Evolutionary conservation across 2,888 invertebrate genomes (phyloP).

Genomic region (Saturnia japonica): DNA sequence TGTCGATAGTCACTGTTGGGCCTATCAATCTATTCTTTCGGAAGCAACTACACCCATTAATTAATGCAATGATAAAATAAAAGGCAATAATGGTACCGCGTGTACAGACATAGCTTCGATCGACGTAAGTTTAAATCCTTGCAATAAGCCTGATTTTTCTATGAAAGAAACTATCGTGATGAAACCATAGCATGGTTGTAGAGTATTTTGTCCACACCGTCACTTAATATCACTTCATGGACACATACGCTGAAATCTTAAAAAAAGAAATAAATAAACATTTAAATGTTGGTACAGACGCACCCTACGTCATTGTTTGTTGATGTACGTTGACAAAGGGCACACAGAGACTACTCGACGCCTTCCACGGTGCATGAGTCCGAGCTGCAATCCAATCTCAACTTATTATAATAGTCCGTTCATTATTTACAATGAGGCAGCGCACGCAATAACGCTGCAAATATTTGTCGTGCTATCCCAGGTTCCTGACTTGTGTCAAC

Average conservation of each 20-base stretch:
- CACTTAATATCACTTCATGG: not conserved
- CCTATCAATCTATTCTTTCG: too few relatives aligned
- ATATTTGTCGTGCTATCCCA: slow-evolving; percentile 4
- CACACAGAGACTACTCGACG: slow-evolving; percentile 19
- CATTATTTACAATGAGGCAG: slow-evolving; percentile 4
- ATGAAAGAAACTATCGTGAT: too few relatives aligned
- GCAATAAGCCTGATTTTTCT: too few relatives aligned
- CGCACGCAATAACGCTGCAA: slow-evolving; percentile 3
- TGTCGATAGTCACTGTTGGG: too few relatives aligned
- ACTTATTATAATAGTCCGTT: slow-evolving; percentile 8
- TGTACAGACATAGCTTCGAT: too few relatives aligned
- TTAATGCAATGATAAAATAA: too few relatives aligned
- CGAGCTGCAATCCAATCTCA: slow-evolving; percentile 2
- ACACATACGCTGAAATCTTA: not conserved
- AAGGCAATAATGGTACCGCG: too few relatives aligned
- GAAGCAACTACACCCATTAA: too few relatives aligned
- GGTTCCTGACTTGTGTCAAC: not conserved
- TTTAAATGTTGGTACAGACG: not conserved
- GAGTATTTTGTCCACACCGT: not conserved
- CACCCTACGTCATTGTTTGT: slow-evolving; percentile 7
- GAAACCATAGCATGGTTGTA: too few relatives aligned
- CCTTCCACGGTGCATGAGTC: slow-evolving; percentile 17
- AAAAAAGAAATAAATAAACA: too few relatives aligned
- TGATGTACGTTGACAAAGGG: slow-evolving; percentile 5
- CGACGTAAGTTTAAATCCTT: too few relatives aligned